Base-by-base conservation (phyloP, 2,797 vertebrate species). In the Graptemys geographica region DNA sequence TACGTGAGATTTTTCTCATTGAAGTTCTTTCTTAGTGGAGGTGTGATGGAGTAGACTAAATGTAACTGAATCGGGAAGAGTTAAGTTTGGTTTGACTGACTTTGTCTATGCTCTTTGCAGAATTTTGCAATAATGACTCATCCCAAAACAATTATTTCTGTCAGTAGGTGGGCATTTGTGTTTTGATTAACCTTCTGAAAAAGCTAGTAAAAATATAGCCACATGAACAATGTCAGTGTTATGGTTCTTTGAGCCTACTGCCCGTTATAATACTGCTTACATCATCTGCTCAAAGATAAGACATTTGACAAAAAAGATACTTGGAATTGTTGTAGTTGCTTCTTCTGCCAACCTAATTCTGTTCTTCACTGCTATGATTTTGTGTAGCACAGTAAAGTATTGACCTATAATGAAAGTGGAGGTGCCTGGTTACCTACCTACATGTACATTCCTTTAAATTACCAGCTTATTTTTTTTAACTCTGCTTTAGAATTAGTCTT, bases 151-250 rank as follows among this genome's bases (percentile, higher is more conserved):
- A 87, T 95, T 94, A 84, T 0, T 2, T 41, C 80, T 95, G 62
- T 83, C 94, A 52, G 83, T 92, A 91, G 83, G 65, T 65, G 81
- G 86, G 74, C 52, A n/a, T 76, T 27, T 44, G 8, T 76, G 83
- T 84, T 31, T 81, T 94, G n/a, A 96, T 95, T 88, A 81, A 94
- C 94, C 74, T 96, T 3, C 74, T 86, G 89, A 81, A 52, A 91
- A 89, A 47, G 84, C 41, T 13, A 11, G 57, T 1, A 2, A 82
- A 81, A 27, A 80, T 76, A 72, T 91, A 44, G 81, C 84, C 93
- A 94, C 74, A 84, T 86, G 25, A 92, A 91, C 18, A 86, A 33
- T 86, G 47, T 44, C 27, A 47, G 13, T 47, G 74, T 15, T 76
- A 28, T 47, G 4, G 6, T 47, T 47, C 94, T 95, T 90, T 88